Evolutionary conservation across 2,113 vertebrate species (phyloP).

Genomic region (Ondatra zibethicus): DNA sequence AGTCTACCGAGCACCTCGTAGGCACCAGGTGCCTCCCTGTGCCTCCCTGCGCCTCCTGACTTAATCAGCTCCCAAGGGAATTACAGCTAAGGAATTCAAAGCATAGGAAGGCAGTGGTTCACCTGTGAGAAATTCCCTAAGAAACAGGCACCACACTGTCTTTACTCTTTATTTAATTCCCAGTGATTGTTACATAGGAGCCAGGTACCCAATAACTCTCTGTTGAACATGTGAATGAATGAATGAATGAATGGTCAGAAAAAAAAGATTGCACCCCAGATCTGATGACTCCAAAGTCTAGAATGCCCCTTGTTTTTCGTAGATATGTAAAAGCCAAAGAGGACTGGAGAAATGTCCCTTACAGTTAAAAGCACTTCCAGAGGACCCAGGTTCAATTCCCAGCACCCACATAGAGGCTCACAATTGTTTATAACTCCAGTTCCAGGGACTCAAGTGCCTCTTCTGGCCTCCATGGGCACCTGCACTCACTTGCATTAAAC

Average conservation of each 20-base stretch:
- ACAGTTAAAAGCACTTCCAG: not conserved
- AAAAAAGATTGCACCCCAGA: not conserved
- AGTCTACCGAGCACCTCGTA: not conserved
- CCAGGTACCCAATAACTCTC: not conserved
- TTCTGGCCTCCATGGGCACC: not conserved
- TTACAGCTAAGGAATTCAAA: not conserved
- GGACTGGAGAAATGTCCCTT: not conserved
- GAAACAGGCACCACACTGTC: not conserved
- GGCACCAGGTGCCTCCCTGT: accelerated
- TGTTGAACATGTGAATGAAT: not conserved
- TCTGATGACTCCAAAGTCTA: not conserved
- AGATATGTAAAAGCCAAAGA: not conserved
- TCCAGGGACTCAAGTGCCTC: not conserved
- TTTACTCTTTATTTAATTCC: not conserved
- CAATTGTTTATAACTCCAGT: not conserved
- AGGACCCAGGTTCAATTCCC: not conserved
- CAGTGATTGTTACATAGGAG: not conserved
- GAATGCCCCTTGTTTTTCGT: not conserved
- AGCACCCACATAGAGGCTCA: not conserved
- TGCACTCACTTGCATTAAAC: not conserved
- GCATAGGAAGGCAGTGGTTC: accelerated
- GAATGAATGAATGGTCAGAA: not conserved
- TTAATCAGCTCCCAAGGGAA: not conserved
- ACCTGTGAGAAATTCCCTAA: accelerated
- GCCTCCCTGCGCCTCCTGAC: not conserved